Conservation (phyloP, 2,888 invertebrate genomes). For the Epinotia ramella region DNA sequence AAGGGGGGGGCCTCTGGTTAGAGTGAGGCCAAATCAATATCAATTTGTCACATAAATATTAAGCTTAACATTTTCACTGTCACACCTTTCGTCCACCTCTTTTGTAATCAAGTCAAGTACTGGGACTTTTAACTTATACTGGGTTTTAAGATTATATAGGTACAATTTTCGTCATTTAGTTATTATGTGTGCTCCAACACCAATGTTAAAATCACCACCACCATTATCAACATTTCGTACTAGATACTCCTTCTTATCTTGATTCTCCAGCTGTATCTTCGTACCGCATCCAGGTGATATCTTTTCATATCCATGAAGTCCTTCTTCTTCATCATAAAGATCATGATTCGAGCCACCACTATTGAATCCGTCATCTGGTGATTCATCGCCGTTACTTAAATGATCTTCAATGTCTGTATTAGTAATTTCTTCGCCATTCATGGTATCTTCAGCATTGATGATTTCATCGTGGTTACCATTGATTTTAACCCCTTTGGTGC, state of each 20-base stretch:
- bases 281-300: constrained; percentile 70
- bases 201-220: constrained; percentile 40
- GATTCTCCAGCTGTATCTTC: constrained; percentile 74
- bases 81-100: too few species aligned
- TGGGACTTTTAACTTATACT: too few species aligned
- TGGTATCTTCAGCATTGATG: constrained; percentile 4
- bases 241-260: constrained; percentile 71
- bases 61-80: too few species aligned
- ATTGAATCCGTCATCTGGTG: constrained; percentile 36
- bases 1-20: too few species aligned
- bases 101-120: too few species aligned
- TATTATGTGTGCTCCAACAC: neutral
- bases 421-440: constrained; percentile 29
- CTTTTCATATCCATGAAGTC: constrained; percentile 72
- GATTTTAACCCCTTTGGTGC: constrained; percentile 46
- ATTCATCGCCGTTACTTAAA: constrained; percentile 44
- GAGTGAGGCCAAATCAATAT: neutral
- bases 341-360: constrained; percentile 47
- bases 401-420: constrained; percentile 47
- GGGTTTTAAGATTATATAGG: too few species aligned
- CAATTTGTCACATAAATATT: neutral
- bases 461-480: constrained; percentile 22
- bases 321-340: constrained; percentile 53
- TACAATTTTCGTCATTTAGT: too few species aligned
- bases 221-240: constrained; percentile 62